phyloP scores from a whole-genome alignment of 1,140 invertebrate genomes.

The Drosophila pectinifera region DNA sequence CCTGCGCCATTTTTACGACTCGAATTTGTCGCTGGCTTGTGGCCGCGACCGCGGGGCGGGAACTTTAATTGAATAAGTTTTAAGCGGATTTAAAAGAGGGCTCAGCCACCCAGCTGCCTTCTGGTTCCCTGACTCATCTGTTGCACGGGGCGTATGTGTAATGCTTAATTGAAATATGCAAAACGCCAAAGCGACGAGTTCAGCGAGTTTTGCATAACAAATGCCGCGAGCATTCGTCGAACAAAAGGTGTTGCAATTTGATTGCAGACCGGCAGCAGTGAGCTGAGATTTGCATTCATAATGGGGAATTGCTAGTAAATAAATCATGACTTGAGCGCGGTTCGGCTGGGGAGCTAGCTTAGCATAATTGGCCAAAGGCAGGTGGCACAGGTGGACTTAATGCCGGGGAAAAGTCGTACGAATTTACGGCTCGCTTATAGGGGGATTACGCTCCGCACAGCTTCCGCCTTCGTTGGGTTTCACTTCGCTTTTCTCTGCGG shows the following conservation, averaged over 20 bases:
- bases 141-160: slow-evolving; percentile 64
- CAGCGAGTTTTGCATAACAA: slow-evolving; percentile 77
- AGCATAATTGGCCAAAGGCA: slow-evolving; percentile 22
- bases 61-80: slow-evolving; percentile 84
- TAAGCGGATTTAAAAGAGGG: slow-evolving; percentile 73
- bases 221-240: slow-evolving; percentile 23
- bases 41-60: slow-evolving; percentile 44
- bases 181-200: slow-evolving; percentile 50
- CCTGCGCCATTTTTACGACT: slow-evolving; percentile 73
- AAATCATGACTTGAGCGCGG: slow-evolving; percentile 48
- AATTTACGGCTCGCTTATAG: slow-evolving; percentile 4
- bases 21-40: slow-evolving; percentile 65
- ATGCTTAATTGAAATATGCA: slow-evolving; percentile 75
- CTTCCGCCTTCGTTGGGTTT: background rate
- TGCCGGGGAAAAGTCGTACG: background rate
- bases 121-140: background rate
- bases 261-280: slow-evolving; percentile 54
- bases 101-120: slow-evolving; percentile 12
- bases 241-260: slow-evolving; percentile 73
- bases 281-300: slow-evolving; percentile 71
- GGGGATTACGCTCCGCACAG: background rate
- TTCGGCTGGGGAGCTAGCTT: slow-evolving; percentile 28
- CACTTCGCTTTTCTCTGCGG: background rate
- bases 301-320: slow-evolving; percentile 60
- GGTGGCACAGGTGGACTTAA: slow-evolving; percentile 5